These are phyloP conservation scores for Podarcis siculus DNA, from an alignment of 2,797 vertebrate genomes.

Conservation along the genomic window DNA sequence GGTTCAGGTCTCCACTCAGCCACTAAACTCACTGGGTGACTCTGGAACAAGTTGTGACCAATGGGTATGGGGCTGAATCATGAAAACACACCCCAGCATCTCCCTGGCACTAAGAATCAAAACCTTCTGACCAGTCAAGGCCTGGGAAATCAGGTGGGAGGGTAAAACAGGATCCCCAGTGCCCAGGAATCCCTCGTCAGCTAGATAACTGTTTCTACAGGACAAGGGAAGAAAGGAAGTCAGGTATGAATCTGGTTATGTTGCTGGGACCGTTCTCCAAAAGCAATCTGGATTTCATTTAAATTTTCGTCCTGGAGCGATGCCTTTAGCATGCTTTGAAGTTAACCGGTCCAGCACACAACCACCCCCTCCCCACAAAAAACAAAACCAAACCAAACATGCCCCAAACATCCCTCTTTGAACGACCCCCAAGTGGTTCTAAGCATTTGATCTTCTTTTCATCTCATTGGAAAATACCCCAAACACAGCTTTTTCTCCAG, in stretches of 20 bases:
- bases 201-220: background rate
- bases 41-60: too few relatives aligned
- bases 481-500: background rate
- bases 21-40: too few relatives aligned
- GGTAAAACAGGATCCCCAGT: background rate
- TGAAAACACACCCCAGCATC: too few relatives aligned
- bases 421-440: conserved; percentile 33
- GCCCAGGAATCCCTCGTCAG: background rate
- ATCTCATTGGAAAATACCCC: background rate
- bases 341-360: background rate
- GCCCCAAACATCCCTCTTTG: conserved; percentile 49
- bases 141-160: background rate
- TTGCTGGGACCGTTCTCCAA: conserved; percentile 2
- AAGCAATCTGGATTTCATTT: background rate
- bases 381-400: fast-evolving
- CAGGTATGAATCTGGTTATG: background rate
- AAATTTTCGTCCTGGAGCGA: conserved; percentile 10
- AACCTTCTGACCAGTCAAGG: background rate
- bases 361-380: conserved; percentile 41
- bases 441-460: conserved; percentile 29
- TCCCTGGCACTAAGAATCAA: too few relatives aligned
- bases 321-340: background rate
- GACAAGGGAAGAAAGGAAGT: background rate
- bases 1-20: too few relatives aligned
- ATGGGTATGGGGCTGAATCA: too few relatives aligned